A percentile compares a stretch with the other conserved stretches of the same genome.
Conservation (phyloP, 2,113 vertebrate species). For the Lagopus leucura region DNA sequence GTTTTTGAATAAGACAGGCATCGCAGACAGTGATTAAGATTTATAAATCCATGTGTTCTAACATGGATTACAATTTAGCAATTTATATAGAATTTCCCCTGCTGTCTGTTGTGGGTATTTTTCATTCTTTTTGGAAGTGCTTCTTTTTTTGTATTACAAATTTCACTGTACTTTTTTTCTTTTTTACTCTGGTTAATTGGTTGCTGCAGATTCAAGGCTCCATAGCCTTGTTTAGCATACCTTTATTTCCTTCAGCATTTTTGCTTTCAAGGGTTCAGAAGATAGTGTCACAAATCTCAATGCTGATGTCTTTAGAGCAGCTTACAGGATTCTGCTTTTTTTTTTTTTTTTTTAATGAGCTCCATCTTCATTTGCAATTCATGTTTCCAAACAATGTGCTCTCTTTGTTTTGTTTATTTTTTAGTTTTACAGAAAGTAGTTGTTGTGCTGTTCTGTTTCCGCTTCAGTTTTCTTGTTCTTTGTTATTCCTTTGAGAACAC, state of each 20-base stretch:
- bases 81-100: background rate
- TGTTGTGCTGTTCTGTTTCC: background rate
- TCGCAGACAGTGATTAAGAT: background rate
- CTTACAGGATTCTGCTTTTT: background rate
- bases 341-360: background rate
- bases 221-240: background rate
- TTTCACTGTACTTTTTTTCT: background rate
- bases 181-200: background rate
- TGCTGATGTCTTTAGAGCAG: background rate
- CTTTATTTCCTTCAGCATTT: background rate
- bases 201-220: background rate
- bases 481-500: conserved; percentile 38
- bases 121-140: background rate
- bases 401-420: background rate
- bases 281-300: background rate
- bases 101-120: background rate
- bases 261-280: background rate
- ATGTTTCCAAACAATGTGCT: background rate
- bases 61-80: background rate
- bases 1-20: background rate
- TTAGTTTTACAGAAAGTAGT: background rate
- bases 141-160: background rate
- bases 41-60: background rate
- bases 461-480: background rate
- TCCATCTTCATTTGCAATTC: conserved; percentile 12